Conservation (phyloP, 2,113 vertebrate species). For the Microcebus jonahi region DNA sequence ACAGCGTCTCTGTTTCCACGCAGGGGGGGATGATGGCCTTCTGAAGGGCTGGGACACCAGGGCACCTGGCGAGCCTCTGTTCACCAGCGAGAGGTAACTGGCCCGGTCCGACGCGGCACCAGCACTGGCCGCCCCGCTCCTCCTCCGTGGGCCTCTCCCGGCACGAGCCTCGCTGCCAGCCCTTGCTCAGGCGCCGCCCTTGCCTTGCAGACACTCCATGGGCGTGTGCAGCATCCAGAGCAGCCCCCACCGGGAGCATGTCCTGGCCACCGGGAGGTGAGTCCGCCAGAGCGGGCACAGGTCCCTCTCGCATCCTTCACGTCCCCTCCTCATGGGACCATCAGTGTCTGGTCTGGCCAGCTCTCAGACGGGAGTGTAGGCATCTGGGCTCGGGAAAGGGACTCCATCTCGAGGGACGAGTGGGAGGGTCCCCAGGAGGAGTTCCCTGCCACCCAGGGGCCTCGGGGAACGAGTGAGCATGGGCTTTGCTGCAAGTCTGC, state of each 20-base stretch:
- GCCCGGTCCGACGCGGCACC: rapidly evolving
- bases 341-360: rapidly evolving
- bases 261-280: conserved; percentile 97
- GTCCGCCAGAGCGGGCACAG: not conserved
- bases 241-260: conserved; percentile 90
- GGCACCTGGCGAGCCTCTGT: conserved; percentile 81
- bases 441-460: too few relatives aligned
- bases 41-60: conserved; percentile 96
- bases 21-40: conserved; percentile 96
- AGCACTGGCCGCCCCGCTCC: rapidly evolving
- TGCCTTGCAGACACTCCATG: conserved; percentile 91
- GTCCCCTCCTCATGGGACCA: rapidly evolving
- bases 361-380: not conserved
- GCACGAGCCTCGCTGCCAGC: too few relatives aligned
- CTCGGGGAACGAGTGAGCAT: not conserved
- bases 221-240: conserved; percentile 97
- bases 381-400: not conserved
- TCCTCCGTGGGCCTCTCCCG: rapidly evolving
- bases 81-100: conserved; percentile 90
- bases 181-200: rapidly evolving
- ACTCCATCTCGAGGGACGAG: not conserved
- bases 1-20: not conserved
- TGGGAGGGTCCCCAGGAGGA: not conserved
- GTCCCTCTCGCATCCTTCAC: not conserved
- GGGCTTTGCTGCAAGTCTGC: rapidly evolving